Conservation (phyloP, 2,888 invertebrate genomes). For the Chalcis sispes region DNA sequence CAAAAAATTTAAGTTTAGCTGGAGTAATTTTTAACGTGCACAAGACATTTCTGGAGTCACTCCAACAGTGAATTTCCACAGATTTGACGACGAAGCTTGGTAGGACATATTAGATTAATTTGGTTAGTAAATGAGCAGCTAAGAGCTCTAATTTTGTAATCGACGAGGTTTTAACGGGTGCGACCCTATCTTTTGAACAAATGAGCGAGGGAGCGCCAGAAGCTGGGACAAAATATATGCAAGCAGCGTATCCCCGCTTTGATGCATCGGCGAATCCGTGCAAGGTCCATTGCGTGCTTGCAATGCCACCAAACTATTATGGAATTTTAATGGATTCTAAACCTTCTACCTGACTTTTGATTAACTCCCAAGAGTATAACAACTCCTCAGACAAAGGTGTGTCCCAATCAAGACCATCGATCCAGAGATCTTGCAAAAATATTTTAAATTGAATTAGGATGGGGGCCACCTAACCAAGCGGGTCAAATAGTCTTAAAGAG, state of each 20-base stretch:
- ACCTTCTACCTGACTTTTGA: background rate
- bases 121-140: background rate
- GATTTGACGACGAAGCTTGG: background rate
- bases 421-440: background rate
- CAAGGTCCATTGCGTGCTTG: background rate
- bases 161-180: background rate
- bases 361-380: background rate
- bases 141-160: background rate
- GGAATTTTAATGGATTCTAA: background rate
- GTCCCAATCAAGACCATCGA: background rate
- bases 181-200: background rate
- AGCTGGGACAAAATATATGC: background rate
- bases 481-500: background rate
- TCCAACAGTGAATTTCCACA: background rate
- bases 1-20: background rate
- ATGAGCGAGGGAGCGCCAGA: background rate
- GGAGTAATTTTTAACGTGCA: background rate
- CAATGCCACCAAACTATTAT: background rate
- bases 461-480: background rate
- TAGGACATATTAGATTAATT: background rate
- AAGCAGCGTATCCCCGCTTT: background rate
- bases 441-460: background rate
- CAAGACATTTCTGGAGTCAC: background rate
- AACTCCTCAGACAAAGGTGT: background rate
- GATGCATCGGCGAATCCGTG: background rate